These are phyloP conservation scores for Oreochromis aureus DNA, from an alignment of 2,113 vertebrate genomes.

Conservation along the genomic window DNA sequence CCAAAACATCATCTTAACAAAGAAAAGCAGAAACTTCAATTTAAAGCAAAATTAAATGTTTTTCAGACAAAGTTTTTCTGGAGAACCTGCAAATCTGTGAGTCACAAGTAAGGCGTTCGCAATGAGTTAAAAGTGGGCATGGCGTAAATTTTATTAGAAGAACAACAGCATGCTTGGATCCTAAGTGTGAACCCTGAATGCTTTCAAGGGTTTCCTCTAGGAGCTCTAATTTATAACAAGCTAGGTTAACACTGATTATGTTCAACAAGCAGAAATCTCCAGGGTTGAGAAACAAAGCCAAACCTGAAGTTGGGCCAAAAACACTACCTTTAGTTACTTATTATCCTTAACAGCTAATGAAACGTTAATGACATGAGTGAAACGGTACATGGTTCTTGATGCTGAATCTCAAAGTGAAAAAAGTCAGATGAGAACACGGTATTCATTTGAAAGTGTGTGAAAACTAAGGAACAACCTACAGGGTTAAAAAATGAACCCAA, in stretches of 20 bases:
- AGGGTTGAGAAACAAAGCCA: not conserved
- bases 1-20: not conserved
- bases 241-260: not conserved
- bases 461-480: not conserved
- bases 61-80: not conserved
- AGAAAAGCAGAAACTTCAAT: not conserved
- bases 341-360: not conserved
- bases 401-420: too few species aligned
- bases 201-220: not conserved
- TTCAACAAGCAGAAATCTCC: not conserved
- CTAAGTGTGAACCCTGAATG: not conserved
- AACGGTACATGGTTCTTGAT: not conserved
- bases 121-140: not conserved
- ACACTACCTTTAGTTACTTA: too few species aligned
- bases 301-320: too few species aligned
- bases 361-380: not conserved
- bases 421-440: accelerated
- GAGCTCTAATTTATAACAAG: not conserved
- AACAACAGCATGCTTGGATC: not conserved
- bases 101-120: not conserved
- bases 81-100: not conserved
- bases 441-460: not conserved
- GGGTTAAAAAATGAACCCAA: not conserved
- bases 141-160: not conserved
- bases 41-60: not conserved